phyloP scores from a whole-genome alignment of 2,113 vertebrate genomes.

The Oostethus manadensis region DNA sequence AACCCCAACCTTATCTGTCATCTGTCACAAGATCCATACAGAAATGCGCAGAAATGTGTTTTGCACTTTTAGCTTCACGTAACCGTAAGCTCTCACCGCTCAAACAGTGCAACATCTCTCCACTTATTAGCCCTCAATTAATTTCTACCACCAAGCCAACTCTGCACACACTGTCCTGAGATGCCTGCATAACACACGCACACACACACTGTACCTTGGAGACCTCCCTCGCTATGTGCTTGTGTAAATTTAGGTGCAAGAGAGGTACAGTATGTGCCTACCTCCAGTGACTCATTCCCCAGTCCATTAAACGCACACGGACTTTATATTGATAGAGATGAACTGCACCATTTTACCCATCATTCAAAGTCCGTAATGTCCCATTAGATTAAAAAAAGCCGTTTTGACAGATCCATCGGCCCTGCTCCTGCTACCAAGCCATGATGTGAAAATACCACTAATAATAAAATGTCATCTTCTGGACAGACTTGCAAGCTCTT shows the following conservation, averaged over 20 bases:
- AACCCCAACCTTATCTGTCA: background rate
- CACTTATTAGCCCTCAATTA: no score
- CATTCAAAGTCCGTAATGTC: constrained; percentile 8
- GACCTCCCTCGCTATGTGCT: constrained; percentile 15
- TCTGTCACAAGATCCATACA: background rate
- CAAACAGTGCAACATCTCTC: no score
- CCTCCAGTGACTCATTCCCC: constrained; percentile 39
- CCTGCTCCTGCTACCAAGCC: constrained; percentile 4
- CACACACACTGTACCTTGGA: constrained; percentile 8
- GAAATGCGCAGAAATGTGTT: background rate
- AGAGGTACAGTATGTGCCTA: constrained; percentile 18
- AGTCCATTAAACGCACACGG: constrained; percentile 23
- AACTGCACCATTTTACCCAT: no score
- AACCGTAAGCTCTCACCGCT: no score
- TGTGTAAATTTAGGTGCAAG: constrained; percentile 43
- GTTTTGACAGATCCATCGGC: background rate
- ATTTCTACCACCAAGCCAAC: background rate
- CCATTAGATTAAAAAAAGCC: background rate
- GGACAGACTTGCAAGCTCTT: constrained; percentile 82
- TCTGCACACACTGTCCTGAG: constrained; percentile 6
- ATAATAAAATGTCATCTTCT: constrained; percentile 5
- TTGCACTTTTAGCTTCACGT: background rate
- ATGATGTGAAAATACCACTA: background rate
- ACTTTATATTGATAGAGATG: no score
- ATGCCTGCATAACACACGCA: background rate